Evolutionary conservation across 2,888 invertebrate species (phyloP).

Genomic region (Macrophya alboannulata): DNA sequence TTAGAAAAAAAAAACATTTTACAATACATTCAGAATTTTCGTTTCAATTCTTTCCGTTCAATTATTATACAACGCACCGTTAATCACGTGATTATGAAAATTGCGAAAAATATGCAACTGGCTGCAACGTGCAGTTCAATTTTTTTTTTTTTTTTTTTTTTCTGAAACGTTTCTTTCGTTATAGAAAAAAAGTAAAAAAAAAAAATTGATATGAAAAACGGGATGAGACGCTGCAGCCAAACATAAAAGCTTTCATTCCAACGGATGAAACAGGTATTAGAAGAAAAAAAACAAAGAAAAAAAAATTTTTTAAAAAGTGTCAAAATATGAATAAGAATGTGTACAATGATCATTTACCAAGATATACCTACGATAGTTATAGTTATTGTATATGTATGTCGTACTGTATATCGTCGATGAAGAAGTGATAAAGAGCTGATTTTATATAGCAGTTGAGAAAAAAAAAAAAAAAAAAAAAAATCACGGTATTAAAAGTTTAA

Average conservation of each 20-base stretch:
- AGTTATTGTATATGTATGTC: neutral
- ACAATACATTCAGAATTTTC: too few relatives aligned
- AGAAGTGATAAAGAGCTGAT: neutral
- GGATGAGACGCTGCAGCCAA: neutral
- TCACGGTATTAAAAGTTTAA: neutral
- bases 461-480: neutral
- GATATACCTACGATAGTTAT: neutral
- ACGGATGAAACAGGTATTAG: slow-evolving; percentile 7
- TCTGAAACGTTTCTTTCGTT: neutral
- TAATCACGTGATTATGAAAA: too few relatives aligned
- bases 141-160: neutral
- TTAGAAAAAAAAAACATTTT: neutral
- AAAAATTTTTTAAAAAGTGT: neutral
- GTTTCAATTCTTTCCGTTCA: too few relatives aligned
- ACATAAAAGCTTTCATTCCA: slow-evolving; percentile 1
- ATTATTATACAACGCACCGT: too few relatives aligned
- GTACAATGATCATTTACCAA: neutral
- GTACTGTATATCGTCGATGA: neutral
- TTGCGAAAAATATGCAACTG: too few relatives aligned
- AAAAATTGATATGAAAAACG: neutral
- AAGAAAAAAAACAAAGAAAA: neutral
- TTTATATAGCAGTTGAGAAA: neutral
- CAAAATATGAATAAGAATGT: slow-evolving; percentile 32
- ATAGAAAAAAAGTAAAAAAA: neutral
- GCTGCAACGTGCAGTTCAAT: too few relatives aligned